Evolutionary conservation across 2,113 vertebrate species (phyloP), one percentile per base, ranked within the genome.

Genomic region (Zapus hudsonius): DNA sequence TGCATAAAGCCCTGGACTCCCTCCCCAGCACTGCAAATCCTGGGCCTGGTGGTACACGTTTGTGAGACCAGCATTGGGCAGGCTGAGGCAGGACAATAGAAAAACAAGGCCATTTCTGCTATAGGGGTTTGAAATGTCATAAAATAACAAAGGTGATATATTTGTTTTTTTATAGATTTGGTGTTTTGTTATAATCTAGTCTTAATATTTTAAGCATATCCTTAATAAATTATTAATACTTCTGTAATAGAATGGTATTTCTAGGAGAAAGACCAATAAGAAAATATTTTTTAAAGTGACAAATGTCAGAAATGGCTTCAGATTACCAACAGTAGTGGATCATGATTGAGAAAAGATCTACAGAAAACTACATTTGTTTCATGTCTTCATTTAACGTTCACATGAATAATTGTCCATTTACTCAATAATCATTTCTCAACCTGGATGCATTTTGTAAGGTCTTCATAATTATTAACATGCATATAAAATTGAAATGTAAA

Each of bases 301-400:
- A 84, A 33, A 66, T 40, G 36, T 84, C 84, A 61, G 81, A 15
- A 80, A 52, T 52, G 52, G 52, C 52, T 52, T 15, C 52, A 52
- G 7, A 15, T 52, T 52, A 78, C 78, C 64, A 31, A 61, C 44
- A 87, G 74, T 52, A 52, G 0, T 33, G 38, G 90, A 12, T 79
- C 25, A 61, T 17, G 82, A 1, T 70, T 79, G 85, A 80, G 3
- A 78, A 8, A 83, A 88, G 4, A 85, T 3, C 63, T 16, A 38
- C 13, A 44, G 44, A 64, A 61, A 94, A 70, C n/a, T 61, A 52
- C 67, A 72, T 38, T 59, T 31, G 9, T 23, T 88, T 87, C 16
- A 94, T 84, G 3, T 66, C 29, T 47, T 82, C 38, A 38, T 67
- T 93, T 87, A 81, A 67, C 10, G 87, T 86, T 84, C n/a, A 12